Evolutionary conservation across 1,140 invertebrate genomes (phyloP).

Genomic region (Macrosteles quadrilineatus): DNA sequence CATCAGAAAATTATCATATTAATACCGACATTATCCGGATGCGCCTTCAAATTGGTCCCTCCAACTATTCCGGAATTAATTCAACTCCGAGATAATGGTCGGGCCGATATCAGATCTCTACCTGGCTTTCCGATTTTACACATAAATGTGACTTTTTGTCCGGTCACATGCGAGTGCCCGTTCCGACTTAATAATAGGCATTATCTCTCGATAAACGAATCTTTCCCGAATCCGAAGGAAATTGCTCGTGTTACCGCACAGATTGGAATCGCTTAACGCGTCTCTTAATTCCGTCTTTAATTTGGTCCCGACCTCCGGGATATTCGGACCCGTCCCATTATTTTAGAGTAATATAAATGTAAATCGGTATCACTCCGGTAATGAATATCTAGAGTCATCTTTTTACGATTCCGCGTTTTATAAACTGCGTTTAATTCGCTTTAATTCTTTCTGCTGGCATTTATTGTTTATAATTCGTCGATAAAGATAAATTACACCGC

Average conservation of each 20-base stretch:
- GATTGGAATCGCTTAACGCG: constrained; percentile 21
- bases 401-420: neutral
- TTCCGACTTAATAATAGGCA: constrained; percentile 19
- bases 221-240: constrained; percentile 23
- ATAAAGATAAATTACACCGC: constrained; percentile 17
- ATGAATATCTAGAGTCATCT: neutral
- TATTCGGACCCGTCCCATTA: neutral
- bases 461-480: constrained; percentile 23
- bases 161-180: constrained; percentile 6
- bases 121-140: constrained; percentile 24
- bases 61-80: constrained; percentile 23
- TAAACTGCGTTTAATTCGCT: constrained; percentile 22
- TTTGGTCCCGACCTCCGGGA: neutral
- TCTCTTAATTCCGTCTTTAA: constrained; percentile 19
- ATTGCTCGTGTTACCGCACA: constrained; percentile 6
- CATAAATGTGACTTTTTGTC: constrained; percentile 26
- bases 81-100: constrained; percentile 21
- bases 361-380: constrained; percentile 19
- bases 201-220: constrained; percentile 20
- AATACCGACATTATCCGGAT: constrained; percentile 8
- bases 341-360: constrained; percentile 23
- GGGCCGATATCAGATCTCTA: constrained; percentile 22
- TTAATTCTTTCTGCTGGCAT: constrained; percentile 11
- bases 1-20: constrained; percentile 24
- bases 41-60: neutral